A percentile compares a stretch with the other conserved stretches of the same genome.
These are phyloP conservation scores for Genyomyrus donnyi DNA, from an alignment of 2,113 vertebrate genomes.

Conservation along the genomic window DNA sequence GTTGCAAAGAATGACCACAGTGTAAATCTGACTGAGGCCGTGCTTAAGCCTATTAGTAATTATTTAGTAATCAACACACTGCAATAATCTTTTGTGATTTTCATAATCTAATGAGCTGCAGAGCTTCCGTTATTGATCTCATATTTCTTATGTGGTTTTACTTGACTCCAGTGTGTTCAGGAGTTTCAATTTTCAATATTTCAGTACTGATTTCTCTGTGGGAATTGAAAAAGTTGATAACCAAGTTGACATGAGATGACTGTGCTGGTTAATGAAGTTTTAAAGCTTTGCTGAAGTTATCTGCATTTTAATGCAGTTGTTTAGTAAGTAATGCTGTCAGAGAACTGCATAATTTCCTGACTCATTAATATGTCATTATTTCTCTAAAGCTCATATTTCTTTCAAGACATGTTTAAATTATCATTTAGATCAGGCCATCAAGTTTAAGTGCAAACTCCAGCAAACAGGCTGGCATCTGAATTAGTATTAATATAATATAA, in stretches of 20 bases:
- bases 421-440: background rate
- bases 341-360: background rate
- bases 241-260: background rate
- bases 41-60: background rate
- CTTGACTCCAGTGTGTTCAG: background rate
- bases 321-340: background rate
- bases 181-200: background rate
- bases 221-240: background rate
- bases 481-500: background rate
- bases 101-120: background rate
- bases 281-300: background rate
- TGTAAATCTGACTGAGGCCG: background rate
- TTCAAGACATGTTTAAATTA: background rate
- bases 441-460: background rate
- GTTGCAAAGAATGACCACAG: background rate
- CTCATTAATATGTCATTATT: background rate
- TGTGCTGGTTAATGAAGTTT: background rate
- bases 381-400: background rate
- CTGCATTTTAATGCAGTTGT: background rate
- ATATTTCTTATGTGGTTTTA: background rate
- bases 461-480: background rate
- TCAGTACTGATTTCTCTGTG: background rate
- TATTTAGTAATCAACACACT: background rate
- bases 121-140: background rate
- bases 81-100: background rate